Evolutionary conservation across 1,140 invertebrate genomes (phyloP).

Genomic region (Musca vetustissima): DNA sequence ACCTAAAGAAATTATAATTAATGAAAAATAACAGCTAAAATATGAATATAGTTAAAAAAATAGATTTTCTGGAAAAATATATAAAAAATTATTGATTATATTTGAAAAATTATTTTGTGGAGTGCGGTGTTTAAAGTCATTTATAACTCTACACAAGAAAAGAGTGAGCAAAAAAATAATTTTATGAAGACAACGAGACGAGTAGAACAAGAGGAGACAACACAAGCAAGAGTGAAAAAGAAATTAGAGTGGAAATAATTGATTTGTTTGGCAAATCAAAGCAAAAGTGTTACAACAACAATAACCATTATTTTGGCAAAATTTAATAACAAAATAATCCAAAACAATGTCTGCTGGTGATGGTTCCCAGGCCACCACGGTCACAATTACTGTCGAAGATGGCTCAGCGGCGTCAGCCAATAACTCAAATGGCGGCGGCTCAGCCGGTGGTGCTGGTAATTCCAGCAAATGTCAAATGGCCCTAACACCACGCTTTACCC

Average conservation of each 20-base stretch:
- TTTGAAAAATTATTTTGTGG: too few relatives aligned
- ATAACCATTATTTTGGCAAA: background rate
- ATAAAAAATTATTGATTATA: too few relatives aligned
- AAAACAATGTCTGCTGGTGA: conserved; percentile 10
- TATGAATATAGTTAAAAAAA: background rate
- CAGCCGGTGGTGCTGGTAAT: conserved; percentile 27
- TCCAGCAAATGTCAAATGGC: conserved; percentile 38
- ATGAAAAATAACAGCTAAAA: background rate
- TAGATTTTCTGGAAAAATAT: too few relatives aligned
- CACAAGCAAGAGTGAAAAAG: conserved; percentile 14
- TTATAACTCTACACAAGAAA: background rate
- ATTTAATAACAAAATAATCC: too few relatives aligned
- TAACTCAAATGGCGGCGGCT: background rate
- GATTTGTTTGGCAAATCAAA: background rate
- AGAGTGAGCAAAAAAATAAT: conserved; percentile 12
- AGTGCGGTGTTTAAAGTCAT: background rate
- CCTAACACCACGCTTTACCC: conserved; percentile 49
- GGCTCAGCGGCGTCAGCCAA: background rate
- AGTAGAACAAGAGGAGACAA: too few relatives aligned
- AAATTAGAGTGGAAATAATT: conserved; percentile 23
- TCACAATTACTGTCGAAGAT: conserved; percentile 29
- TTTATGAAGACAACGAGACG: too few relatives aligned
- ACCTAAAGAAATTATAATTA: background rate
- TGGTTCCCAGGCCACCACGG: conserved; percentile 29
- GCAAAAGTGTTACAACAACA: too few relatives aligned